Base-by-base conservation (phyloP, 2,888 invertebrate species). In the Odontothrips loti region DNA sequence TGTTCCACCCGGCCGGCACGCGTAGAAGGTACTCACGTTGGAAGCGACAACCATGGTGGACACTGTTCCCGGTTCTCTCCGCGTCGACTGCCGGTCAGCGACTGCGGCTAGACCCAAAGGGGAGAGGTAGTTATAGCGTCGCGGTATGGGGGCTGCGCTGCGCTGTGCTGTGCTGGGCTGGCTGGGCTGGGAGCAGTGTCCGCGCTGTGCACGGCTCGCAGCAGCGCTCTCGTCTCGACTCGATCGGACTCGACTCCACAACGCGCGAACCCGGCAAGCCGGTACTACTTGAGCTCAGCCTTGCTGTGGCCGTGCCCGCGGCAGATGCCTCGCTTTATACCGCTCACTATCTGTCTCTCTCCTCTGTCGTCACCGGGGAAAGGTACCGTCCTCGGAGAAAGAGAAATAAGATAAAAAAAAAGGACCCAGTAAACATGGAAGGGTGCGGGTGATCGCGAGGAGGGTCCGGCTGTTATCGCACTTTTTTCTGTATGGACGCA, bases 1-100 rank as follows among this genome's bases (percentile, higher is more conserved):
- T n/a, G n/a, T n/a, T n/a, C n/a, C n/a, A n/a, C n/a, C n/a, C n/a
- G n/a, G n/a, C n/a, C n/a, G n/a, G n/a, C n/a, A n/a, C n/a, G n/a
- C n/a, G n/a, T n/a, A n/a, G n/a, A n/a, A n/a, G 68, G 68, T 75
- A 75, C 68, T 75, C 68, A 75, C 68, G 68, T 75, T 75, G 11
- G 68, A 27, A 27, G 68, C 10, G 27, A 75, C 68, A 27, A 75
- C 68, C 68, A 75, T 75, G 68, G 23, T 27, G 68, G 58, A 12
- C 68, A 9, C 68, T 6, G 68, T 9, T 8, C 68, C 23, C 9
- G 9, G 68, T 27, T 10, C 23, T 1, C 68, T 68, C 68, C 11
- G 68, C 68, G 23, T 23, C 0, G 11, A 17, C 58, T 58, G 11
- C 34, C 34, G 34, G 34, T 6, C 34, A 43, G 34, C 34, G 34